Percentiles rank a stretch among this genome's conserved stretches.
phyloP scores from a whole-genome alignment of 1,140 invertebrate genomes.

The Drosophila arizonae region DNA sequence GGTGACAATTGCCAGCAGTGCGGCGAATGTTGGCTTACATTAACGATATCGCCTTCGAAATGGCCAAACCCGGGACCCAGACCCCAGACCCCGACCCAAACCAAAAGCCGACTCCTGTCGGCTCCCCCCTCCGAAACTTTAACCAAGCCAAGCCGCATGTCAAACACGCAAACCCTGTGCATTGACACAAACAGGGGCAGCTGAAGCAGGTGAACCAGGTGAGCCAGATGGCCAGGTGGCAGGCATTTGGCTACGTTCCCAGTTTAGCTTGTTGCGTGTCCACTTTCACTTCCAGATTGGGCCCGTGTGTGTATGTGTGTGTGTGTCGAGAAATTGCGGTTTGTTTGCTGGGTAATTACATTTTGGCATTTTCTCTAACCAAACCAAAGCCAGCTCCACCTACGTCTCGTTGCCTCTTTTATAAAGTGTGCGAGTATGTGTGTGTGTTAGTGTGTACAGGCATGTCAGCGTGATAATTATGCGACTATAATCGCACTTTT shows the following conservation, averaged over 20 bases:
- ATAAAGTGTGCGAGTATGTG: conserved; percentile 5
- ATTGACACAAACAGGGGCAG: conserved; percentile 33
- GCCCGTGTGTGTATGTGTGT: conserved; percentile 37
- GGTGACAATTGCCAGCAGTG: conserved; percentile 13
- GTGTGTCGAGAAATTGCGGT: conserved; percentile 79
- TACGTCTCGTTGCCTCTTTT: neutral
- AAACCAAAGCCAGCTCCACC: neutral
- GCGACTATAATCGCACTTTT: conserved; percentile 81
- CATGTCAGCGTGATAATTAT: conserved; percentile 81
- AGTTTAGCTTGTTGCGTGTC: conserved; percentile 77
- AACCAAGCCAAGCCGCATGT: conserved; percentile 53
- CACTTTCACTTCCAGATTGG: conserved; percentile 73
- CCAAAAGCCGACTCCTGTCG: conserved; percentile 6
- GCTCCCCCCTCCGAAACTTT: conserved; percentile 17
- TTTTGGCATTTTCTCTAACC: conserved; percentile 73
- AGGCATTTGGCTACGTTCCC: conserved; percentile 50
- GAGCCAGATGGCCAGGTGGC: conserved; percentile 19
- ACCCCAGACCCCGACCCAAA: conserved; percentile 26
- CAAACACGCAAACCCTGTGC: conserved; percentile 72
- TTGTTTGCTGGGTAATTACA: conserved; percentile 81
- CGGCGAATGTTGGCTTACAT: conserved; percentile 49
- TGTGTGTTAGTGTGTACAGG: conserved; percentile 51
- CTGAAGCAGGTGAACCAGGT: neutral
- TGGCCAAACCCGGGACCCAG: conserved; percentile 45
- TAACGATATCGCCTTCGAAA: conserved; percentile 78